Conservation (phyloP, 1,140 invertebrate genomes). For the Saccostrea echinata region DNA sequence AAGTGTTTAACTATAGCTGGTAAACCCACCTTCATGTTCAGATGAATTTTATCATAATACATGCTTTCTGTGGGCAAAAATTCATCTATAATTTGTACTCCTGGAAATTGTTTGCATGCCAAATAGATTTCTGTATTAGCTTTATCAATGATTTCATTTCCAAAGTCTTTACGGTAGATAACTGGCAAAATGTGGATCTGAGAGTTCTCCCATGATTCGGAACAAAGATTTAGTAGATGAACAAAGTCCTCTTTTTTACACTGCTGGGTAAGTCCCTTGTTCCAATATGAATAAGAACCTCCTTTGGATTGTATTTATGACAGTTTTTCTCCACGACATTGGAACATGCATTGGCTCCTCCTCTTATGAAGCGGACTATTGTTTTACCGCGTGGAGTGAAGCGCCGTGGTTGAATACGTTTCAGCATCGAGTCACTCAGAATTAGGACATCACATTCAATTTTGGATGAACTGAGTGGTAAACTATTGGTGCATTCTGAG, state of each 20-base stretch:
- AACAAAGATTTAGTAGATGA: not conserved
- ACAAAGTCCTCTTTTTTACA: constrained; percentile 20
- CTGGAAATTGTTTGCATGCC: too few relatives aligned
- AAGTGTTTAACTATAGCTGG: too few relatives aligned
- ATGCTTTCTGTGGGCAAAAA: too few relatives aligned
- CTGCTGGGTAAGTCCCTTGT: not conserved
- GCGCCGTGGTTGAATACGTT: constrained; percentile 5
- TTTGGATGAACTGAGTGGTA: too few relatives aligned
- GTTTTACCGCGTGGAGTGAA: constrained; percentile 9
- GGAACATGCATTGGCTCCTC: constrained; percentile 16
- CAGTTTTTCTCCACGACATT: not conserved
- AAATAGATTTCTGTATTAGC: not conserved
- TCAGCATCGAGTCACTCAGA: constrained; percentile 36
- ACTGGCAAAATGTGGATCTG: constrained; percentile 13
- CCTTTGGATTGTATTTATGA: not conserved
- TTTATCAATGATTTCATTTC: not conserved
- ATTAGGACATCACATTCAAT: constrained; percentile 40
- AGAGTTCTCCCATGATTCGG: constrained; percentile 12
- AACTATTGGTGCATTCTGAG: too few relatives aligned
- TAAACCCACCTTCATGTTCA: too few relatives aligned
- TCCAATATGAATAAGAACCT: constrained; percentile 41
- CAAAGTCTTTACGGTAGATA: constrained; percentile 3
- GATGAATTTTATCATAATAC: too few relatives aligned
- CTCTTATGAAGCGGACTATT: constrained; percentile 36
- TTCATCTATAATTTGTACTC: too few relatives aligned